Conservation (phyloP, 2,113 vertebrate species). For the Catagonus wagneri region DNA sequence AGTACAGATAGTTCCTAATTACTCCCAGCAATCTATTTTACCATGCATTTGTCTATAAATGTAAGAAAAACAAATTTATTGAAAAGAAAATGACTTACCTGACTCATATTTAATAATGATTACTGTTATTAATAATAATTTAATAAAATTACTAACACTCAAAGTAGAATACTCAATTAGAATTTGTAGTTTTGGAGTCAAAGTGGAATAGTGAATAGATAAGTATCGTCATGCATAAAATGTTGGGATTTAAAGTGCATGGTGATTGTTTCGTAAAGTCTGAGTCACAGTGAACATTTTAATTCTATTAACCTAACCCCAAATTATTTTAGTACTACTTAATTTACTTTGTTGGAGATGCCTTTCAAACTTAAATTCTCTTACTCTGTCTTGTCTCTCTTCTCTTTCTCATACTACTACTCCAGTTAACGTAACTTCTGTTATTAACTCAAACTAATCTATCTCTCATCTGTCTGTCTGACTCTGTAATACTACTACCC, state of each 20-base stretch:
- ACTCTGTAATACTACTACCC: not conserved
- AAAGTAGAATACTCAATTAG: not conserved
- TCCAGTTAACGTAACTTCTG: not conserved
- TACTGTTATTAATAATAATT: no score
- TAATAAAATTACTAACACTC: not conserved
- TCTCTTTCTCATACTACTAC: not conserved
- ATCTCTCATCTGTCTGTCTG: not conserved
- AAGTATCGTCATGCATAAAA: not conserved
- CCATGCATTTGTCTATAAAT: not conserved
- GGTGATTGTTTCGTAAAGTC: not conserved
- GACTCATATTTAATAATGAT: not conserved
- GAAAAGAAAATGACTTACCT: not conserved
- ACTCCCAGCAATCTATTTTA: not conserved
- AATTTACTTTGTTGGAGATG: not conserved
- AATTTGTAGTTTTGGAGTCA: not conserved
- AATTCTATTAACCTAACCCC: not conserved
- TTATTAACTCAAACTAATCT: not conserved
- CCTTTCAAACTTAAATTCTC: not conserved
- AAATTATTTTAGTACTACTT: not conserved
- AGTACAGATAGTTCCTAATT: not conserved
- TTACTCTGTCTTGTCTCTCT: not conserved
- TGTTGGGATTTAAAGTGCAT: not conserved
- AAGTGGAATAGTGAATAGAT: not conserved
- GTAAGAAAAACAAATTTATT: not conserved
- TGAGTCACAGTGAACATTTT: not conserved